These are phyloP conservation scores for Capreolus pygargus DNA, from an alignment of 2,113 vertebrate genomes.

Conservation along the genomic window DNA sequence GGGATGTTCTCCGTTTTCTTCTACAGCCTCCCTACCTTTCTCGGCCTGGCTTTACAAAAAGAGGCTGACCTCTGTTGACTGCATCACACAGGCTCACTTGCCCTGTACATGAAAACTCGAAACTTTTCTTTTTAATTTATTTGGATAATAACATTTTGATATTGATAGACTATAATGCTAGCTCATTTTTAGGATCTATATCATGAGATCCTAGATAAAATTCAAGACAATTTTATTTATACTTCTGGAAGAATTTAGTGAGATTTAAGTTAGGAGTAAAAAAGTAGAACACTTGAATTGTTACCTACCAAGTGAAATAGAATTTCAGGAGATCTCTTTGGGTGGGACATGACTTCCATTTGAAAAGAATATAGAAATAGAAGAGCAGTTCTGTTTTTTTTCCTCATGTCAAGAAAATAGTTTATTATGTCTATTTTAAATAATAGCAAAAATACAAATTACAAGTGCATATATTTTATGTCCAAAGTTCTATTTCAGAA, in stretches of 20 bases:
- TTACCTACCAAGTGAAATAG: background rate
- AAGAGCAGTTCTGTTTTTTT: background rate
- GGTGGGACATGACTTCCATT: background rate
- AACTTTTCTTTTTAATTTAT: background rate
- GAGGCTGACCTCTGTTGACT: background rate
- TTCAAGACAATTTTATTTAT: background rate
- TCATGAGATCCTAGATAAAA: background rate
- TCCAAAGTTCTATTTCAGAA: slow-evolving; percentile 28
- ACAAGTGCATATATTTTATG: background rate
- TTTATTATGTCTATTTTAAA: slow-evolving; percentile 22
- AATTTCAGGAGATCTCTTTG: background rate
- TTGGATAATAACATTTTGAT: background rate
- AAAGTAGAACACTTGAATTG: background rate
- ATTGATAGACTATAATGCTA: background rate
- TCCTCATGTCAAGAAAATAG: background rate
- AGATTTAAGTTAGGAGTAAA: background rate
- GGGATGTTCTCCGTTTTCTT: background rate
- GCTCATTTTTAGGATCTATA: background rate
- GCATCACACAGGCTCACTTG: background rate
- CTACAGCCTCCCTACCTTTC: background rate
- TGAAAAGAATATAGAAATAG: background rate
- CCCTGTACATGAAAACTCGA: background rate
- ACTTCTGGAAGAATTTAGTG: background rate
- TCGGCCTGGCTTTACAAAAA: background rate
- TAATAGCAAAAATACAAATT: slow-evolving; percentile 41